Base-by-base conservation (phyloP, 2,888 invertebrate species). In the Plebejus melissa region DNA sequence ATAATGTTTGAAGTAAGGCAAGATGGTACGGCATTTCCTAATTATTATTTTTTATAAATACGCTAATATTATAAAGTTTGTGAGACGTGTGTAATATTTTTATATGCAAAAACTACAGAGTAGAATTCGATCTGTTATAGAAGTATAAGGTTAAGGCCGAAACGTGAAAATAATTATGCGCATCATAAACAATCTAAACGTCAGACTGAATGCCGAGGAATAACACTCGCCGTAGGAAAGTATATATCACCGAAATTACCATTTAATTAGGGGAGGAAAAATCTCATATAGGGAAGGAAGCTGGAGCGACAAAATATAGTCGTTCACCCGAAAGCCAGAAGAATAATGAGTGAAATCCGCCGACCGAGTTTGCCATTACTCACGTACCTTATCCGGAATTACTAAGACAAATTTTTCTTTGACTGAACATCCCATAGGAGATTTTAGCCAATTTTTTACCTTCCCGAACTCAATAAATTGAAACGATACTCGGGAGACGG, bases 241-340 rank as follows among this genome's bases (percentile, higher is more conserved):
- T 71, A 11, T 41, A 71, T 41, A 50, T 28, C 22, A 46, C 46
- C 28, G 28, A 71, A 22, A 46, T 71, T 71, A 46, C 41, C 41
- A 71, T 28, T 22, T 28, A 41, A 71, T 46, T 71, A 46, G 46
- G 50, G 50, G 50, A 72, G 16, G 46, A 72, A 54, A 72, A 72
- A 32, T 72, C 16, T 72, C 50, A 50, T 50, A 72, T 75, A 75
- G 50, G 88, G 88, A 89, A 89, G 90, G 89, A 91, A 90, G 88
- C 87, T 86, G 85, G 84, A 85, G 87, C 85, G 88, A 86, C 87
- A 74, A 81, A 87, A 88, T 87, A 87, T 87, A 89, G 87, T 88
- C 87, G 88, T 86, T 90, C 87, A 87, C 84, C 80, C 82, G 83
- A 85, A 84, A 85, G 86, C 85, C 81, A 83, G 85, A 87, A 88